Base-by-base conservation (phyloP, 1,140 invertebrate genomes). In the Hypothenemus hampei region DNA sequence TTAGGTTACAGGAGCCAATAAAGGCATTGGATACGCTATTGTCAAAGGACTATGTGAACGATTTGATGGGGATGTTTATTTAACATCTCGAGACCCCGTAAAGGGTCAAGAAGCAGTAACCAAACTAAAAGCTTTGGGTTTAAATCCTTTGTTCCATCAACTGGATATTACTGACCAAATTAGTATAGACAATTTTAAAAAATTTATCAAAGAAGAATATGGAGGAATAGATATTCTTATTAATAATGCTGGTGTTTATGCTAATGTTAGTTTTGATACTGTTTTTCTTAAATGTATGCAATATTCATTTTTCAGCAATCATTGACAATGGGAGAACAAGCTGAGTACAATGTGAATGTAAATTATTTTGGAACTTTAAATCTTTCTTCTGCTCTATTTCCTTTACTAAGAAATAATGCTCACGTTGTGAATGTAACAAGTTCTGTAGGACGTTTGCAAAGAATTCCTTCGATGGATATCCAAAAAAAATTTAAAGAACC, bases 171-270 rank as follows among this genome's bases (percentile, higher is more conserved):
- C 72, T 46, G 68, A 77, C 62, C 49, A 68, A 39, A 62, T 70
- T 11, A 84, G 79, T 63, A 75, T 83, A 24, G 62, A 74, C 7
- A 68, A 59, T 22, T 74, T 86, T 26, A 64, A 67, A n/a, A 70
- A 78, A 16, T 77, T 74, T 65, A 63, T 93, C 0, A 73, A 81
- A 63, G 63, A 77, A 20, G 79, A 77, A 19, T 78, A 92, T 69
- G 82, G 80, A 8, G 85, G 87, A 1, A 68, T 93, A 1, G 89
- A 93, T 75, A 63, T 93, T 24, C 70, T 93, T 8, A 78, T 93
- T 0, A 92, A 92, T 66, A 93, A 93, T 76, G 90, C 89, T 43
- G 40, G 20, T 11, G 21, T 43, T 23, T 21, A 1, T 92, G 50
- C 37, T n/a, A 51, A 54, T 21, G 53, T 37, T n/a, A 37, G 36